Percentiles rank a stretch among this genome's conserved stretches.
These are phyloP conservation scores for Priocnemis perturbator DNA, from an alignment of 2,888 invertebrate species.

Conservation along the genomic window DNA sequence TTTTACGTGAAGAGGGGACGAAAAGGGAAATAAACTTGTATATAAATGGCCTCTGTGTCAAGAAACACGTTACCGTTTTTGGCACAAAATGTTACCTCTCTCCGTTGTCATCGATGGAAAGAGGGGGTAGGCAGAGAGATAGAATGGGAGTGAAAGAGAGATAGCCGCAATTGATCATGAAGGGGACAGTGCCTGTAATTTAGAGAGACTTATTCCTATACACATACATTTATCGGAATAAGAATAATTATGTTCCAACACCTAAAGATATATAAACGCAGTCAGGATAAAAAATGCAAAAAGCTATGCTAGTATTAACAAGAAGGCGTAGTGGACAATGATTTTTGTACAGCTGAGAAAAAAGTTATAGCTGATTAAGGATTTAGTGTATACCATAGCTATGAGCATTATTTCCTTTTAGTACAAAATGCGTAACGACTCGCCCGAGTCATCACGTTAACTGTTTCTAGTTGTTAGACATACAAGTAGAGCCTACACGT, in stretches of 20 bases:
- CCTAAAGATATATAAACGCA: too few relatives aligned
- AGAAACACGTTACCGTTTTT: slow-evolving; percentile 29
- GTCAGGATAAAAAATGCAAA: slow-evolving; percentile 37
- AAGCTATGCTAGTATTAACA: slow-evolving; percentile 49
- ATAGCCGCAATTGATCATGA: slow-evolving; percentile 32
- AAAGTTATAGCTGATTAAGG: slow-evolving; percentile 43
- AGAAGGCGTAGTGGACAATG: slow-evolving; percentile 40
- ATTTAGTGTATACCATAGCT: slow-evolving; percentile 49
- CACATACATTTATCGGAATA: slow-evolving; percentile 38
- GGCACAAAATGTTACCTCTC: slow-evolving; percentile 38
- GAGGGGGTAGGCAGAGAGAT: slow-evolving; percentile 9
- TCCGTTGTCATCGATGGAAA: slow-evolving; percentile 33
- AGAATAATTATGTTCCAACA: slow-evolving; percentile 32
- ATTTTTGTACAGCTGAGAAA: slow-evolving; percentile 56
- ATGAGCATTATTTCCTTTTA: slow-evolving; percentile 54
- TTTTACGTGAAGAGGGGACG: background rate
- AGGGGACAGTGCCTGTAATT: slow-evolving; percentile 61
- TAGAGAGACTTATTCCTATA: slow-evolving; percentile 50
- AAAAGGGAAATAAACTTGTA: slow-evolving; percentile 24
- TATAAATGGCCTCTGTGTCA: slow-evolving; percentile 44
- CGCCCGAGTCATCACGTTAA: slow-evolving; percentile 46
- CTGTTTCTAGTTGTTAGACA: slow-evolving; percentile 51
- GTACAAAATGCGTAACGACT: slow-evolving; percentile 55
- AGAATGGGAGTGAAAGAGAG: background rate
- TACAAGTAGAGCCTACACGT: slow-evolving; percentile 45